phyloP scores from a whole-genome alignment of 2,888 invertebrate genomes.

The Ophion obscuratus region DNA sequence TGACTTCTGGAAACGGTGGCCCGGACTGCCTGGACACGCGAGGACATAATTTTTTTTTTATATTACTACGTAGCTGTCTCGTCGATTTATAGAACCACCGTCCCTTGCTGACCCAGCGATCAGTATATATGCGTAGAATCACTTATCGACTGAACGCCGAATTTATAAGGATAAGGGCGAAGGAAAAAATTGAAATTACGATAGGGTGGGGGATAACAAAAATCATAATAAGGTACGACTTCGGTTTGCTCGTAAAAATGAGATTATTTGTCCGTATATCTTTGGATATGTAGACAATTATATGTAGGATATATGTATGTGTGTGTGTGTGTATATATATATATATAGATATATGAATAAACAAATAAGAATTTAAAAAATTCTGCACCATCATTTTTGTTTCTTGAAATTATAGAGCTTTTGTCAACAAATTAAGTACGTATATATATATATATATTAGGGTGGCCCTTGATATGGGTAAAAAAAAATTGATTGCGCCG shows the following conservation, averaged over 20 bases:
- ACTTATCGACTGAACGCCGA: neutral
- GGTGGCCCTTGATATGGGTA: no score
- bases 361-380: no score
- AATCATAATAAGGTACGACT: neutral
- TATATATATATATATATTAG: no score
- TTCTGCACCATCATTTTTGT: no score
- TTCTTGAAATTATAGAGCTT: no score
- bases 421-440: no score
- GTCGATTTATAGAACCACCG: constrained; percentile 8
- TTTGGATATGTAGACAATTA: neutral
- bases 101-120: constrained; percentile 1
- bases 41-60: constrained; percentile 6
- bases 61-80: neutral
- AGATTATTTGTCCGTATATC: neutral
- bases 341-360: no score
- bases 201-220: neutral
- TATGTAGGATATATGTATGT: no score
- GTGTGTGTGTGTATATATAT: no score
- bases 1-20: constrained; percentile 39
- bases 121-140: neutral
- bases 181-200: constrained; percentile 1
- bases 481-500: no score
- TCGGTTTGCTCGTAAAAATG: neutral
- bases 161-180: constrained; percentile 4
- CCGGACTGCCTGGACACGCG: neutral